Base-by-base conservation (phyloP, 2,113 vertebrate species). In the Melanerpes aurifrons region DNA sequence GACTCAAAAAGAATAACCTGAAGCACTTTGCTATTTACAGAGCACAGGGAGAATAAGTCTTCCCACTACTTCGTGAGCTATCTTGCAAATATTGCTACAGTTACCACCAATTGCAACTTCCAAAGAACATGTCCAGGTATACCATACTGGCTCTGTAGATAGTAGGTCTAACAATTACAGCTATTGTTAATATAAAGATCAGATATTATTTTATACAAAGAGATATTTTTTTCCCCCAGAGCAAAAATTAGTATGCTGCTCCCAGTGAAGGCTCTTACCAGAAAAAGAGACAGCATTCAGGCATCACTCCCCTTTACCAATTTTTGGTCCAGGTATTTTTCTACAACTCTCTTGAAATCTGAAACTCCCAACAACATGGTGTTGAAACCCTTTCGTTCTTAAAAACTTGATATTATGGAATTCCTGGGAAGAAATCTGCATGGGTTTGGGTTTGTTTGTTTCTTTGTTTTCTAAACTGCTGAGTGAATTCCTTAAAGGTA, bases 201-300 rank as follows among this genome's bases (percentile, higher is more conserved):
- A 58, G 7, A 26, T 78, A 32, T 8, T 66, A 5, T 24, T 92
- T 82, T 69, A 40, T 4, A 56, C 1, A 18, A 3, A 32, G 31
- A 83, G 8, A 15, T 15, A 6, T 15, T 32, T 10, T 18, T 5
- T 2, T 0, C 0, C 0, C 1, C 2, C 3, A 35, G 5, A 43
- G 6, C 7, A 69, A 63, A 92, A 69, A 19, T 15, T 17, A 37
- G 4, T 7, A 12, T 48, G 28, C 5, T 74, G 19, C 17, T 80
- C 18, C 64, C 15, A 32, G 3, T 2, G 17, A 29, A 84, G 11
- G 17, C 3, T 35, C n/a, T 74, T 19, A n/a, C 4, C 16, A 74
- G 48, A 75, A 15, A 58, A 89, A 62, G 25, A 50, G 13, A 0
- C 3, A 8, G 1, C 9, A 31, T 26, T 59, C 26, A 75, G 19